These are phyloP conservation scores for Aphelinus atriplicis DNA, from an alignment of 1,140 invertebrate genomes.

Conservation along the genomic window DNA sequence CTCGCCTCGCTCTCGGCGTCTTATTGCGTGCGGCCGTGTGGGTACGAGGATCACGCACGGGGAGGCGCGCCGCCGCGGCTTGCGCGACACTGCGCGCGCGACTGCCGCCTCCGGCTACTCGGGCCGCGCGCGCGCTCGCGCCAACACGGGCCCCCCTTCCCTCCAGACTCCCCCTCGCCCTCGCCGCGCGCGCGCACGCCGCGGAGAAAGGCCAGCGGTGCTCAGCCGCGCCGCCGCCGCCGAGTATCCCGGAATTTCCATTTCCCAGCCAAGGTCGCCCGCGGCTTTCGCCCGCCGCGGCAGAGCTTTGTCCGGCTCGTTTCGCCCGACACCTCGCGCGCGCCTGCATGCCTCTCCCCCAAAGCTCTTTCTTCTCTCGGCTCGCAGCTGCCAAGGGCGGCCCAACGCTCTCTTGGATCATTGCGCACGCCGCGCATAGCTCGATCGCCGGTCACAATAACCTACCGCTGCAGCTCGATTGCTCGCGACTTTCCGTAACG, in stretches of 20 bases:
- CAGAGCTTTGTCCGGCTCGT: too few species aligned
- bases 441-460: too few species aligned
- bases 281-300: too few species aligned
- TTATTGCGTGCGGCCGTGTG: background rate
- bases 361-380: background rate
- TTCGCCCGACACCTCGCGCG: background rate
- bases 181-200: slow-evolving; percentile 46
- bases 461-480: too few species aligned
- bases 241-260: slow-evolving; percentile 17
- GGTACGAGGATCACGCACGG: background rate
- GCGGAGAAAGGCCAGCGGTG: slow-evolving; percentile 64
- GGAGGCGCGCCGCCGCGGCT: background rate
- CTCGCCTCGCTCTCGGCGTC: background rate
- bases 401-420: too few species aligned
- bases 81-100: background rate
- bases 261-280: slow-evolving; percentile 31
- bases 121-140: background rate
- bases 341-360: background rate
- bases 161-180: slow-evolving; percentile 41
- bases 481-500: background rate
- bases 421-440: too few species aligned
- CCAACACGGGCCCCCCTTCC: background rate
- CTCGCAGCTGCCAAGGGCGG: background rate
- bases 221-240: slow-evolving; percentile 48
- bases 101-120: background rate